Base-by-base conservation (phyloP, 2,888 invertebrate species). In the Scaptomyza cyrtandrae region DNA sequence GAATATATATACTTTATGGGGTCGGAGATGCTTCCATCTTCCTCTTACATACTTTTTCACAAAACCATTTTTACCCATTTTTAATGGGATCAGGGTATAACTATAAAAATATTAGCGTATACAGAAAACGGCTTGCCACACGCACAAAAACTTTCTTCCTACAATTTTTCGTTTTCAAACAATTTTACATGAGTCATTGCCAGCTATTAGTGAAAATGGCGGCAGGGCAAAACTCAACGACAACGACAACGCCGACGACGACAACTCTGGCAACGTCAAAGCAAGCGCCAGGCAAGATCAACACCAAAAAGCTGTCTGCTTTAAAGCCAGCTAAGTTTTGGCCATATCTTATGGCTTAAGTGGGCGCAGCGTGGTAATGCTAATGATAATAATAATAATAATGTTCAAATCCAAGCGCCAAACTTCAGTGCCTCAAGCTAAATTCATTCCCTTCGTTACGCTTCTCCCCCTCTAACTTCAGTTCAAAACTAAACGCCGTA, bases 161-260 rank as follows among this genome's bases (percentile, higher is more conserved):
- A 71, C 66, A 76, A 66, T 70, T 86, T 70, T 86, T 69, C 48
- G 33, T 45, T 77, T 74, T 43, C 43, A 66, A 79, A 68, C 68
- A 67, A 78, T 85, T 85, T 85, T 78, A 39, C 71, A 64, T 87
- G 79, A 82, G 78, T 87, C 85, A 85, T 82, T 80, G 74, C 75
- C 80, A 65, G 58, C 70, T 62, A 68, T 79, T 68, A 65, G 69
- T 66, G 69, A 58, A 67, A 80, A 68, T 68, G 68, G 61, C 48
- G 29, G 55, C 67, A 46, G 55, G 52, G 33, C 53, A 55, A 54
- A 57, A 44, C 54, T 1, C 57, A 48, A 5, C 14, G 29, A n/a
- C 6, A 33, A 16, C 31, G 35, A 29, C 35, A 29, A 35, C 14
- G 29, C 10, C 6, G 31, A 27, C 29, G 35, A 33, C 39, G 50